Evolutionary conservation across 2,888 invertebrate species (phyloP).

Genomic region (Endotricha flammealis): DNA sequence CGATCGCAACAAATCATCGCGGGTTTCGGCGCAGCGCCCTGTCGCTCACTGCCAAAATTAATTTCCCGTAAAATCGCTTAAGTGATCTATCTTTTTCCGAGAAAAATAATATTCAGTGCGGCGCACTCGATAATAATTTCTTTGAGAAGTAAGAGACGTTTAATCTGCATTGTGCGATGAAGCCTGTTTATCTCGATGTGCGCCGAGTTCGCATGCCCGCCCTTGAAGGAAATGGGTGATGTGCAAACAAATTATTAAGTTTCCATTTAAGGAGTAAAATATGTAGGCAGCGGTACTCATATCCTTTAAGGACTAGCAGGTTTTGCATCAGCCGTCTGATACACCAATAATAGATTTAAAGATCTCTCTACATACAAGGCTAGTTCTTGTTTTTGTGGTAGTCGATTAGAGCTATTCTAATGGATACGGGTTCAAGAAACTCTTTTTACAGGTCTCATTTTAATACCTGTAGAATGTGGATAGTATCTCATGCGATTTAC

Average conservation of each 20-base stretch:
- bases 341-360: constrained; percentile 51
- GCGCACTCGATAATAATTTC: constrained; percentile 54
- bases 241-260: constrained; percentile 64
- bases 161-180: constrained; percentile 51
- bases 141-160: constrained; percentile 44
- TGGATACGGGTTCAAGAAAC: constrained; percentile 11
- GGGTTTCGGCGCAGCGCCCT: constrained; percentile 42
- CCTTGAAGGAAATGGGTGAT: constrained; percentile 46
- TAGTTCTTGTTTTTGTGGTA: constrained; percentile 39
- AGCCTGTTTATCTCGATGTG: constrained; percentile 53
- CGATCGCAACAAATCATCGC: constrained; percentile 65
- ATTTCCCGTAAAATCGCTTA: constrained; percentile 71
- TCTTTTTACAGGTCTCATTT: not conserved
- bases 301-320: constrained; percentile 43
- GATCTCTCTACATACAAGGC: constrained; percentile 37
- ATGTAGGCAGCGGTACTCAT: constrained; percentile 43
- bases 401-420: constrained; percentile 16
- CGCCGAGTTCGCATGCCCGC: constrained; percentile 41
- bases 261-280: constrained; percentile 50
- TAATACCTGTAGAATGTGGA: too few species aligned
- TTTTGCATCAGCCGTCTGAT: constrained; percentile 41
- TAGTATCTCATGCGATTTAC: too few species aligned
- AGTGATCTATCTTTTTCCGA: constrained; percentile 70
- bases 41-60: constrained; percentile 73
- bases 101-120: constrained; percentile 62